phyloP scores from a whole-genome alignment of 2,113 vertebrate genomes.

The Sardina pilchardus region DNA sequence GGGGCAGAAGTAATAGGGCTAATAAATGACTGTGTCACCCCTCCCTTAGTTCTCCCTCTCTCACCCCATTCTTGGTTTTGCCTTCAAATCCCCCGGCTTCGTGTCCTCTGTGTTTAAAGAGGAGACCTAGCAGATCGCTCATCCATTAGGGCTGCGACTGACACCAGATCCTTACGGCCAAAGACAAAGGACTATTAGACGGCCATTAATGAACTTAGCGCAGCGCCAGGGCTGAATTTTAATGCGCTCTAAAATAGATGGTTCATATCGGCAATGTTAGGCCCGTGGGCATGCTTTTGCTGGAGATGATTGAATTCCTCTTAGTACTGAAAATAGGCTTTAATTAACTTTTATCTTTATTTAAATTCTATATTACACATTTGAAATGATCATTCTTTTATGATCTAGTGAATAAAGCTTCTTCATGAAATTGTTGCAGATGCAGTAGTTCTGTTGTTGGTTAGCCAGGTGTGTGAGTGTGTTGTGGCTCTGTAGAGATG shows the following conservation, averaged over 20 bases:
- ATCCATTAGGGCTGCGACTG: not conserved
- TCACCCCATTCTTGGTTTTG: not conserved
- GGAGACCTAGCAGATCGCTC: not conserved
- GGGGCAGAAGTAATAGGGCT: not conserved
- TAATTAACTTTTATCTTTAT: not conserved
- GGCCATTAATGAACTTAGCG: not conserved
- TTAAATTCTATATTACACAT: not conserved
- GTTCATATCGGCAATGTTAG: not conserved
- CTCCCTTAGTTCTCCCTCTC: not conserved
- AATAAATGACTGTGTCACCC: slow-evolving; percentile 6
- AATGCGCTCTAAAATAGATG: not conserved
- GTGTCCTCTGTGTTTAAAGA: not conserved
- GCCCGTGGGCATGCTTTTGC: not conserved
- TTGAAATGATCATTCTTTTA: not conserved
- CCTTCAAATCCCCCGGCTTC: not conserved
- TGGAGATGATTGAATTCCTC: not conserved
- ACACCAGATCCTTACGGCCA: not conserved
- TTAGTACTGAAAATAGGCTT: not conserved
- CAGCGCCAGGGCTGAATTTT: not conserved
- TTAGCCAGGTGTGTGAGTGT: not conserved
- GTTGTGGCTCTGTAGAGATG: not conserved
- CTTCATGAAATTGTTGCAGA: not conserved
- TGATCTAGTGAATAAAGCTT: not conserved
- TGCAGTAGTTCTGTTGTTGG: not conserved
- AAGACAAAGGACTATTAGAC: not conserved